Percentiles rank a stretch among this genome's conserved stretches.
Evolutionary conservation across 1,140 invertebrate species (phyloP).

Genomic region (Cotesia vestalis): DNA sequence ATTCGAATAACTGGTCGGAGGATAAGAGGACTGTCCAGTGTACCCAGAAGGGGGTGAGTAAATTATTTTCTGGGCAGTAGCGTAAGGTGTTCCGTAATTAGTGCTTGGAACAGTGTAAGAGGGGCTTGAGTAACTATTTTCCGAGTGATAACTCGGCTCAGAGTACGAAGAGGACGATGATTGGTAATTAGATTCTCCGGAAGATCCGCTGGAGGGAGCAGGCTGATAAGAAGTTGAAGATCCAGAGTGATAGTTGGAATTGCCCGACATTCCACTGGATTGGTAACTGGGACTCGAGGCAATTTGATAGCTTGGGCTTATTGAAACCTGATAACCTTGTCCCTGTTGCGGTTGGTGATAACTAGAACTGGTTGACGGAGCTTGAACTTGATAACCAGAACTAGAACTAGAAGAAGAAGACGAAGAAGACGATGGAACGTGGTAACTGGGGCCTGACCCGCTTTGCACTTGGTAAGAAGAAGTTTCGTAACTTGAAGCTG

Average conservation of each 20-base stretch:
- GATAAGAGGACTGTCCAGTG: constrained; percentile 32
- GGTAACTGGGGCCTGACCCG: constrained; percentile 52
- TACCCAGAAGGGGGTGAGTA: constrained; percentile 36
- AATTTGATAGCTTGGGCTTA: too few relatives aligned
- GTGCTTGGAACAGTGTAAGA: constrained; percentile 39
- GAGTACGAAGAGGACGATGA: constrained; percentile 33
- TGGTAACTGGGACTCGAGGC: too few relatives aligned
- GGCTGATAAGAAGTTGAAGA: background rate
- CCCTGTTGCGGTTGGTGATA: too few relatives aligned
- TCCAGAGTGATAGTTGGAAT: too few relatives aligned
- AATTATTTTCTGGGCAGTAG: constrained; percentile 33
- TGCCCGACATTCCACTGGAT: too few relatives aligned
- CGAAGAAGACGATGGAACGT: constrained; percentile 45
- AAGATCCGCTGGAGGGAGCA: background rate
- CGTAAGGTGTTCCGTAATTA: constrained; percentile 24
- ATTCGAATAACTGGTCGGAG: constrained; percentile 39
- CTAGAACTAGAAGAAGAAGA: constrained; percentile 31
- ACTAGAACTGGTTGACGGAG: constrained; percentile 36
- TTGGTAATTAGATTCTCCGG: too few relatives aligned
- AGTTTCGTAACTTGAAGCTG: constrained; percentile 33
- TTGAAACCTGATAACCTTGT: too few relatives aligned
- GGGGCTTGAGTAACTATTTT: constrained; percentile 48
- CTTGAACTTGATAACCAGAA: constrained; percentile 30
- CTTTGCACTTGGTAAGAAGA: constrained; percentile 35
- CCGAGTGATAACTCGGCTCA: constrained; percentile 46